These are phyloP conservation scores for Dipodomys spectabilis DNA, from an alignment of 2,113 vertebrate genomes.

Conservation along the genomic window DNA sequence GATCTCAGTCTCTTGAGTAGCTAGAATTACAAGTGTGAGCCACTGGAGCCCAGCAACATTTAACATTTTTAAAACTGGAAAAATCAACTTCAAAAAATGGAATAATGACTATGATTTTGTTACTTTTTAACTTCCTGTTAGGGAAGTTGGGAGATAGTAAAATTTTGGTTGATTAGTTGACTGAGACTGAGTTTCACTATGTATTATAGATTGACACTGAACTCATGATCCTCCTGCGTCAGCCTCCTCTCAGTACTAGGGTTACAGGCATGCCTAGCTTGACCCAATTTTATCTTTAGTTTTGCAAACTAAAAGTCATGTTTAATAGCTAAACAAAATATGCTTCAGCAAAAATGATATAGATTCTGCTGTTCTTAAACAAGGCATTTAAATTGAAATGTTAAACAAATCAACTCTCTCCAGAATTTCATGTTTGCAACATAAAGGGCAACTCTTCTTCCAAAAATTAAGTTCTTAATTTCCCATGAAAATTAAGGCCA, in stretches of 20 bases:
- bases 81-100: not conserved
- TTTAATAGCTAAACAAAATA: slow-evolving; percentile 11
- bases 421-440: not conserved
- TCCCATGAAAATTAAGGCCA: slow-evolving; percentile 26
- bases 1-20: too few species aligned
- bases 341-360: not conserved
- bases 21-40: too few species aligned
- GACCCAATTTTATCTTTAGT: not conserved
- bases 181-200: too few species aligned
- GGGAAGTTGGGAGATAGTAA: not conserved
- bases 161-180: not conserved
- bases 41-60: not conserved
- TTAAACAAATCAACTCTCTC: not conserved
- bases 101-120: not conserved
- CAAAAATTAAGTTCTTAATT: slow-evolving; percentile 33
- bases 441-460: slow-evolving; percentile 12
- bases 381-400: slow-evolving; percentile 39
- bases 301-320: slow-evolving; percentile 39
- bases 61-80: not conserved
- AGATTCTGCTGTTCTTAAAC: not conserved
- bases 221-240: too few species aligned
- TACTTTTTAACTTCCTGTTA: not conserved
- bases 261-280: too few species aligned
- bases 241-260: too few species aligned
- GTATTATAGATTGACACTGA: too few species aligned